Base-by-base conservation (phyloP, 37 sponge, comb jelly and placozoan genomes). In the Ephydatia muelleri region DNA sequence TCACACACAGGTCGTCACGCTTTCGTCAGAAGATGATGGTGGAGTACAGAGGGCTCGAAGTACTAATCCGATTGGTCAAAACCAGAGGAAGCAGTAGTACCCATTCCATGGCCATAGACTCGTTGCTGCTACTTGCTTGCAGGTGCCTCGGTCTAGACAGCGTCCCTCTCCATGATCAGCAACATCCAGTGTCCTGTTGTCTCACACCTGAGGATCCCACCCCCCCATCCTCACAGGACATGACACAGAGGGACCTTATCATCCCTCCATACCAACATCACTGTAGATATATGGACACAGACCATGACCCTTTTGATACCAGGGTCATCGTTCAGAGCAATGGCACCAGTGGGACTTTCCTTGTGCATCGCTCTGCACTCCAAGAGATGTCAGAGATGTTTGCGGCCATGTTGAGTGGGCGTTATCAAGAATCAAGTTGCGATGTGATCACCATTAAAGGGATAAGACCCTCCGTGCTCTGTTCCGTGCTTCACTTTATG, bases 291-390 rank as follows among this genome's bases (percentile, higher is more conserved):
- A 25, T 67, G 14, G 90, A 89, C 67, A 72, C 80, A 26, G 90
- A 89, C 57, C 90, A 85, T 65, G 34, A 30, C 26, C 90, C 90
- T 26, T 89, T 89, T 84, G 89, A 88, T 38, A 66, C 79, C n/a
- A 77, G 21, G 0, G 49, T 76, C 21, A 38, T 81, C 29, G 37
- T 77, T 3, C 35, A 48, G 21, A 8, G n/a, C 13, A 31, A 78
- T 25, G 27, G 19, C 16, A 21, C 57, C 9, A 57, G 37, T 38
- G 38, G 38, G 38, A 38, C 25, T 2, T 26, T 91, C 22, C 74
- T 80, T 28, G 91, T 83, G 5, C 91, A 91, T 38, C 49, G 76
- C 0, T 39, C 67, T 14, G 36, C 79, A 0, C 87, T 91, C 22
- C 8, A 35, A 25, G 87, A 91, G 77, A 34, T 39, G 30, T 91